Evolutionary conservation across 2,797 vertebrate genomes (phyloP), one percentile per base, ranked within the genome.

Genomic region (Enoplosus armatus): DNA sequence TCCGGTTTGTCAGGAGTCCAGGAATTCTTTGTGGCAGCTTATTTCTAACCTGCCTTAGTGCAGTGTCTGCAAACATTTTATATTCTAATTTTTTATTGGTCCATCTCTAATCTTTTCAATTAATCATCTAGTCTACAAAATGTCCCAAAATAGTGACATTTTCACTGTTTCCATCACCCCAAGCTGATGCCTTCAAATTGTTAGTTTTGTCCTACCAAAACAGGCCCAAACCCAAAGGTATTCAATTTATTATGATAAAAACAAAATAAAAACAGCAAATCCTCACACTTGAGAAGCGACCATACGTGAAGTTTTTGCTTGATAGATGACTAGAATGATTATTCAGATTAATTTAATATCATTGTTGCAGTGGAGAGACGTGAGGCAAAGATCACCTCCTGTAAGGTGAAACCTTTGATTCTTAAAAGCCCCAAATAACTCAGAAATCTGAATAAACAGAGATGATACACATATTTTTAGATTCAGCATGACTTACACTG

Each of bases 1-100:
- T 71, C 65, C 61, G 85, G 47, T 81, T 80, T 63, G 26, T 47
- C 14, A 47, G 47, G 47, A 26, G 41, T 71, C 31, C 29, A 75
- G 10, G 47, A 64, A 55, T 37, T 47, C 10, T 22, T 75, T 51
- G 31, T 60, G 14, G 24, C 14, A 65, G 27, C 48, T 39, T 35
- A 10, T 72, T 31, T 50, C 0, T 5, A n/a, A 48, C 8, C 24
- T 61, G 12, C 41, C 31, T 58, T 2, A 77, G 24, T 3, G 43
- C 8, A 31, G 20, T 54, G 5, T 24, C 4, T 70, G 41, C 24
- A 29, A 45, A 60, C 35, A 48, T 15, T 41, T 54, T 26, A 8
- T 16, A 39, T 24, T 24, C 16, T 18, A 2, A 8, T 33, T 18
- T 6, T 12, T 43, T 67, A 22, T 58, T 29, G 27, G 59, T 43